Base-by-base conservation (phyloP, 1,140 invertebrate species). In the Vollenhovia emeryi region DNA sequence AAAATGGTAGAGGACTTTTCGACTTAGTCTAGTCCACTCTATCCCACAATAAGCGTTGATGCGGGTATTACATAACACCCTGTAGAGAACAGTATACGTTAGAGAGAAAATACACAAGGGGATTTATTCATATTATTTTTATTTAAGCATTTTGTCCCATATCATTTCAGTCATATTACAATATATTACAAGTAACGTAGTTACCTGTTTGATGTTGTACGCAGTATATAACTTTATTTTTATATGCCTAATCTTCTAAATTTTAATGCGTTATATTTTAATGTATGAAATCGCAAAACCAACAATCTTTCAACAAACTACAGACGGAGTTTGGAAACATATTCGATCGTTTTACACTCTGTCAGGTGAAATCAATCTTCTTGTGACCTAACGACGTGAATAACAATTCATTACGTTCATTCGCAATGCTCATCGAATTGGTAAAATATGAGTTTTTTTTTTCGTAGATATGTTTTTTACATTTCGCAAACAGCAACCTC, bases 71-170 rank as follows among this genome's bases (percentile, higher is more conserved):
- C n/a, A n/a, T n/a, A n/a, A n/a, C n/a, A n/a, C n/a, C n/a, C n/a
- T 71, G 7, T 69, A 52, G 50, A 15, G 0, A 36, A 6, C 3
- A 50, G 0, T 75, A n/a, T 21, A 64, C 13, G 13, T 64, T 21
- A 21, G 15, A 71, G 24, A 69, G 30, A 71, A 45, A 71, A 40
- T 52, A 52, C 8, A 40, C 13, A 36, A 50, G 36, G 3, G 21
- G n/a, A 45, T 80, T 43, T 80, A 57, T 82, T 55, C 52, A 57
- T 82, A 57, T 79, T 79, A 79, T 82, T 82, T 82, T 82, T 82
- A 82, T 82, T 82, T 82, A 82, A 82, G 78, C 78, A 82, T 82
- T 82, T 82, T 82, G 78, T 73, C 78, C 66, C 78, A 82, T 82
- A 82, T 82, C 78, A 82, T 82, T 80, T 82, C 78, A 82, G 78